Percentiles rank a stretch among this genome's conserved stretches.
Conservation (phyloP, 1,140 invertebrate genomes). For the Ooceraea biroi region DNA sequence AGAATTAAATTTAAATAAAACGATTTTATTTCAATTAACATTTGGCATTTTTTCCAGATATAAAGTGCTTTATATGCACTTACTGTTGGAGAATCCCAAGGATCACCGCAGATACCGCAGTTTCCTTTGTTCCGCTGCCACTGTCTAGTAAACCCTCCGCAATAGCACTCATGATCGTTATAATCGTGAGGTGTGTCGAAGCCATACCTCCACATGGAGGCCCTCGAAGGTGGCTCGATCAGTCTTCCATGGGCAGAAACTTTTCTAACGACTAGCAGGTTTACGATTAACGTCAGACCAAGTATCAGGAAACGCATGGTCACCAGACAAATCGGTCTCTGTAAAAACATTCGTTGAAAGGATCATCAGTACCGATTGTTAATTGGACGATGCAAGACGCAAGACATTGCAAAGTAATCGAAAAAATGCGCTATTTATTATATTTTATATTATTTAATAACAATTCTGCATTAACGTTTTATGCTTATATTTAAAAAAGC, state of each 20-base stretch:
- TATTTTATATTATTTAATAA: not conserved
- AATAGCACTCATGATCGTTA: conserved; percentile 96
- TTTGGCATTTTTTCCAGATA: not conserved
- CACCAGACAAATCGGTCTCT: conserved; percentile 30
- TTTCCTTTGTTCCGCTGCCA: conserved; percentile 92
- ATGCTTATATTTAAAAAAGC: too few species aligned
- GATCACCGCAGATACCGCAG: conserved; percentile 95
- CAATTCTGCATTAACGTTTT: not conserved
- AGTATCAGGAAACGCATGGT: conserved; percentile 56
- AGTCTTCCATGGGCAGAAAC: conserved; percentile 90
- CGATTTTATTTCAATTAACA: not conserved
- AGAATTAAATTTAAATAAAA: not conserved
- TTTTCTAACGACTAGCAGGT: conserved; percentile 67
- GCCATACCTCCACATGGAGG: conserved; percentile 92
- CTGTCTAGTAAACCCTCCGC: conserved; percentile 94
- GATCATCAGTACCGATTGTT: not conserved
- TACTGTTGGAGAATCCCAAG: conserved; percentile 90
- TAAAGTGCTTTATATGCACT: conserved; percentile 32
- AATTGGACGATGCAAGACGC: not conserved
- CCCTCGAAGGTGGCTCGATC: conserved; percentile 94
- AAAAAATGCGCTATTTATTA: not conserved
- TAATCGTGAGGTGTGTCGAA: conserved; percentile 90
- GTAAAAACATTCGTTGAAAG: conserved; percentile 29
- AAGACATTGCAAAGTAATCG: not conserved
- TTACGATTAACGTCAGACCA: conserved; percentile 26